Evolutionary conservation across 2,888 invertebrate species (phyloP).

Genomic region (Beris morrisii): DNA sequence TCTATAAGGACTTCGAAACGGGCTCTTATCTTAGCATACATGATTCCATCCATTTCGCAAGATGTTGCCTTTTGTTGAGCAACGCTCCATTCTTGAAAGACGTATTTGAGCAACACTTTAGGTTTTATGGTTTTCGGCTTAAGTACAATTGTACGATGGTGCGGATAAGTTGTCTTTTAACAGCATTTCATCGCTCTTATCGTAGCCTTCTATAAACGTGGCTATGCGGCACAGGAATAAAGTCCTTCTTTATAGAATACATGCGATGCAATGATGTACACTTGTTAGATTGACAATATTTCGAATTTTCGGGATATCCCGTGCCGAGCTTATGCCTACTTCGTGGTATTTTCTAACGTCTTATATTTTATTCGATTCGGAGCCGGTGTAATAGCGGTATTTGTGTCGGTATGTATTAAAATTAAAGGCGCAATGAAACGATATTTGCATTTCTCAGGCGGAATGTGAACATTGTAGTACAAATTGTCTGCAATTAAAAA

Average conservation of each 20-base stretch:
- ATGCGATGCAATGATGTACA: slow-evolving; percentile 10
- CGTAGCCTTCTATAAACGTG: not conserved
- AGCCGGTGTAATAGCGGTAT: too few relatives aligned
- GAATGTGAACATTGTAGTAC: too few relatives aligned
- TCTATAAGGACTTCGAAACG: slow-evolving; percentile 12
- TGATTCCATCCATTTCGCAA: slow-evolving; percentile 27
- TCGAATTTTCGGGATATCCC: too few relatives aligned
- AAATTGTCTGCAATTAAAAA: too few relatives aligned
- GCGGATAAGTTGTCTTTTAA: slow-evolving; percentile 26
- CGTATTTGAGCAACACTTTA: slow-evolving; percentile 26
- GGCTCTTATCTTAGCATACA: slow-evolving; percentile 23
- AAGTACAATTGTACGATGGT: slow-evolving; percentile 25
- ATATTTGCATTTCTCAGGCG: too few relatives aligned
- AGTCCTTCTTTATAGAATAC: not conserved
- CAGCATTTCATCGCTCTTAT: slow-evolving; percentile 22
- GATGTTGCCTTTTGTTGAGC: slow-evolving; percentile 29
- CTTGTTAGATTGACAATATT: slow-evolving; percentile 7
- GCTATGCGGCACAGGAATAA: slow-evolving; percentile 2
- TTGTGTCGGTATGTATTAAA: too few relatives aligned
- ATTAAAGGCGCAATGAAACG: too few relatives aligned
- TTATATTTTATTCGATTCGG: too few relatives aligned
- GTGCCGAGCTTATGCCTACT: too few relatives aligned
- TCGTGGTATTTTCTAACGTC: too few relatives aligned
- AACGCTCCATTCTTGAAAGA: slow-evolving; percentile 5
- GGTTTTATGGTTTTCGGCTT: slow-evolving; percentile 23